A percentile compares a stretch with the other conserved stretches of the same genome.
These are phyloP conservation scores for Jacana jacana DNA, from an alignment of 2,113 vertebrate species.

Conservation along the genomic window DNA sequence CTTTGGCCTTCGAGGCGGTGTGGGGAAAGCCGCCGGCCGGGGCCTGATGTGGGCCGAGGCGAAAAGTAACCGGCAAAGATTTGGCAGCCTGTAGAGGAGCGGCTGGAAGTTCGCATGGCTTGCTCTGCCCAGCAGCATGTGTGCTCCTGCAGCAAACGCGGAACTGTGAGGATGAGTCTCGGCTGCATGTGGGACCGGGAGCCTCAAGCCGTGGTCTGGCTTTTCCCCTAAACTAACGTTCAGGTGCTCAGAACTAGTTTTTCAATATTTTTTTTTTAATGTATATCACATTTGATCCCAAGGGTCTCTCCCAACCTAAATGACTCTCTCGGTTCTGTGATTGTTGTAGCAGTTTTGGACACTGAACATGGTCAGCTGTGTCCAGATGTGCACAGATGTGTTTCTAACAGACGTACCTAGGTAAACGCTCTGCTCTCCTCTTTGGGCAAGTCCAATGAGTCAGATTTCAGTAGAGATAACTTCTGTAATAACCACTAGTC, in stretches of 20 bases:
- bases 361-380: accelerated
- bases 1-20: accelerated
- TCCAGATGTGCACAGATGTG: accelerated
- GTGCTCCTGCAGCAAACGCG: accelerated
- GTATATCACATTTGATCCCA: no score
- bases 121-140: not conserved
- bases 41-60: not conserved
- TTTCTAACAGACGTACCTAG: accelerated
- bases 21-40: accelerated
- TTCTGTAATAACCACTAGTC: accelerated
- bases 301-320: no score
- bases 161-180: accelerated
- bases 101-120: not conserved
- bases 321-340: no score
- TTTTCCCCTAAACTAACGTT: no score
- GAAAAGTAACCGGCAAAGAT: not conserved
- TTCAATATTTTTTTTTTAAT: no score
- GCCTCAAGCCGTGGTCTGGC: not conserved
- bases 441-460: not conserved
- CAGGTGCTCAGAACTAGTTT: not conserved
- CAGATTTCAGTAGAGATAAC: not conserved
- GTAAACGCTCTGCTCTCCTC: accelerated
- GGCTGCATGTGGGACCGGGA: accelerated
- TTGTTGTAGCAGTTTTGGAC: accelerated
- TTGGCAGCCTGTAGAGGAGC: no score